phyloP scores from a whole-genome alignment of 2,797 vertebrate genomes.

The Anisognathus igniventris region DNA sequence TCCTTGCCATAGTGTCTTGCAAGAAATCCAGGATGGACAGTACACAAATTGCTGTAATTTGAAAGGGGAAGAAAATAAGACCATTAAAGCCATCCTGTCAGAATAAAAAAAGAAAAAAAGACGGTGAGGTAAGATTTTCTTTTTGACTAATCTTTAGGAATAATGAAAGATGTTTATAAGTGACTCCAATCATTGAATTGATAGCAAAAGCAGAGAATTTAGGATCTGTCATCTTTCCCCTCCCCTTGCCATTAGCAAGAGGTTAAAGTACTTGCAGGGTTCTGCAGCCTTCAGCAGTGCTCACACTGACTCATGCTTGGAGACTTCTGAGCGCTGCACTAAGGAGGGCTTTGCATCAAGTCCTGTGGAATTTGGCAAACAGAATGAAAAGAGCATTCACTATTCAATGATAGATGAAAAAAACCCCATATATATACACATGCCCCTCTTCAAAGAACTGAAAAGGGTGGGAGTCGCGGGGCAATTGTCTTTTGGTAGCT shows the following conservation, averaged over 20 bases:
- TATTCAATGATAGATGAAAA: not conserved
- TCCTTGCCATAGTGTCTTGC: not conserved
- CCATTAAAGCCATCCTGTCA: not conserved
- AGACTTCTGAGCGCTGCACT: not conserved
- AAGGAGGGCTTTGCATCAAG: not conserved
- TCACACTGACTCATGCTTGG: not conserved
- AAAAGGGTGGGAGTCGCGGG: not conserved
- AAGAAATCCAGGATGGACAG: not conserved
- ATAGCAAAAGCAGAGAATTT: not conserved
- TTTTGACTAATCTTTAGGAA: not conserved
- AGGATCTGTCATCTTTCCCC: rapidly evolving
- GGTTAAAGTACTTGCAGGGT: not conserved
- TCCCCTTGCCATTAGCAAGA: not conserved
- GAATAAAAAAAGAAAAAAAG: too few relatives aligned
- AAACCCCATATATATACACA: rapidly evolving
- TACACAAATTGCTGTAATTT: not conserved
- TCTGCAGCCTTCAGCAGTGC: not conserved
- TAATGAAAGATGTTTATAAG: not conserved
- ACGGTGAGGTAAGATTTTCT: rapidly evolving
- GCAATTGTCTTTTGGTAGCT: not conserved
- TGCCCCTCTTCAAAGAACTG: not conserved
- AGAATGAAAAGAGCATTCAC: not conserved
- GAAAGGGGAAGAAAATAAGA: not conserved
- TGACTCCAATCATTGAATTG: not conserved
- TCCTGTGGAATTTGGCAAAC: not conserved